Evolutionary conservation across 2,888 invertebrate genomes (phyloP), one percentile per base, ranked within the genome.

Genomic region (Buathra laborator): DNA sequence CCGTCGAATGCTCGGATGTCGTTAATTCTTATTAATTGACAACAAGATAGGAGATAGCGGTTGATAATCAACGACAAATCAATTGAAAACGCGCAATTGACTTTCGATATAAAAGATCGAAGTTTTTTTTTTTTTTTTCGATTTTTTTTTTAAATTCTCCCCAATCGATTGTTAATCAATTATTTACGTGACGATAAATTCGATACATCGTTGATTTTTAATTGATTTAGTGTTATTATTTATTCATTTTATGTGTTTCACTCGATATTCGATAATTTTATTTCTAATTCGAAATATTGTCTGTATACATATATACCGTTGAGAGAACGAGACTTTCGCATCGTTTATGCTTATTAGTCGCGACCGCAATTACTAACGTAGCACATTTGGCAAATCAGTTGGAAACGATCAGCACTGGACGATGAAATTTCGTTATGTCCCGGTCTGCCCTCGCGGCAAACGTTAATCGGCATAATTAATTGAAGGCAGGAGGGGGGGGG

Each of bases 351-450:
- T 76, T 81, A 81, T 75, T 81, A 68, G 75, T 70, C 68, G 68
- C 70, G 62, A 75, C 81, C 81, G 19, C 70, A 75, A 81, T 81
- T 81, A 56, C 70, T 76, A 70, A 81, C 81, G 75, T 81, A 76
- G 75, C 62, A 76, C 81, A 81, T 81, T 75, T 56, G 75, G 62
- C 75, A 81, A 81, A 81, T 81, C 81, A 75, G 81, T 81, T 81
- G 81, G 51, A 75, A 81, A 51, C 70, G 81, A 81, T 81, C 75
- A 68, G 75, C 68, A 81, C 51, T 64, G 81, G 51, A 75, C 75
- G 75, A 81, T 81, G 68, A 19, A 82, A 71, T 77, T 76, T 75
- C 67, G 70, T 71, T 77, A 64, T 66, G 67, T 64, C 76, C 43
- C 37, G 44, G 14, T 59, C 59, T 9, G 46, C n/a, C 53, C 76